phyloP scores from a whole-genome alignment of 2,888 invertebrate species.

The Yponomeuta malinellus region DNA sequence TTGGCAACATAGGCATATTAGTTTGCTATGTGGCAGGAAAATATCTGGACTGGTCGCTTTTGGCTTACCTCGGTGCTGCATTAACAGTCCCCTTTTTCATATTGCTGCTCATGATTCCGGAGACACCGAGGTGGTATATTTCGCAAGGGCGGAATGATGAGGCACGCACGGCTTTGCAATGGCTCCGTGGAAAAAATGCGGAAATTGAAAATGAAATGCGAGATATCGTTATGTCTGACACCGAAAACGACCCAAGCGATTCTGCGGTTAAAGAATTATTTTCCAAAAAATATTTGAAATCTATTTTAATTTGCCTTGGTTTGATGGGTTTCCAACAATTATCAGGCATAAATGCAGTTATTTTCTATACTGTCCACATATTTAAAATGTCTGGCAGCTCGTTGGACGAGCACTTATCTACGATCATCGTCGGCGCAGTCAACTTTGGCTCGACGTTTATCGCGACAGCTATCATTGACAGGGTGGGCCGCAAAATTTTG shows the following conservation, averaged over 20 bases:
- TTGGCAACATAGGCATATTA: conserved; percentile 90
- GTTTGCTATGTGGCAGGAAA: conserved; percentile 88
- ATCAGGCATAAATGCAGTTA: conserved; percentile 96
- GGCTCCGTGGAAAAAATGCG: conserved; percentile 87
- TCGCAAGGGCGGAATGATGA: conserved; percentile 84
- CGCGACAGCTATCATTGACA: conserved; percentile 90
- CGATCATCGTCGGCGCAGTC: conserved; percentile 91
- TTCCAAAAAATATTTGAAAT: conserved; percentile 82
- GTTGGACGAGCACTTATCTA: conserved; percentile 84
- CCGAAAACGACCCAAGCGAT: conserved; percentile 79
- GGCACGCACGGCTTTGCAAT: conserved; percentile 85
- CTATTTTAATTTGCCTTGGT: conserved; percentile 87
- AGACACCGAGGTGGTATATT: conserved; percentile 95
- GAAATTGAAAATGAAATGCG: conserved; percentile 87
- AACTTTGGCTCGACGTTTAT: conserved; percentile 94
- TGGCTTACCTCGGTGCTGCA: conserved; percentile 86
- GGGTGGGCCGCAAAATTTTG: conserved; percentile 90
- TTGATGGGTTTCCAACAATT: conserved; percentile 97
- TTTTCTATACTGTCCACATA: conserved; percentile 94
- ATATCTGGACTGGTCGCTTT: conserved; percentile 85
- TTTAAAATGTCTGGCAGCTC: conserved; percentile 90
- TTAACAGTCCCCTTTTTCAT: conserved; percentile 87
- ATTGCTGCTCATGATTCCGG: conserved; percentile 90
- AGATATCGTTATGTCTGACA: conserved; percentile 82
- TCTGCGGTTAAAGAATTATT: conserved; percentile 80